Evolutionary conservation across 2,113 vertebrate genomes (phyloP), one percentile per base, ranked within the genome.

Genomic region (Ameiurus melas): DNA sequence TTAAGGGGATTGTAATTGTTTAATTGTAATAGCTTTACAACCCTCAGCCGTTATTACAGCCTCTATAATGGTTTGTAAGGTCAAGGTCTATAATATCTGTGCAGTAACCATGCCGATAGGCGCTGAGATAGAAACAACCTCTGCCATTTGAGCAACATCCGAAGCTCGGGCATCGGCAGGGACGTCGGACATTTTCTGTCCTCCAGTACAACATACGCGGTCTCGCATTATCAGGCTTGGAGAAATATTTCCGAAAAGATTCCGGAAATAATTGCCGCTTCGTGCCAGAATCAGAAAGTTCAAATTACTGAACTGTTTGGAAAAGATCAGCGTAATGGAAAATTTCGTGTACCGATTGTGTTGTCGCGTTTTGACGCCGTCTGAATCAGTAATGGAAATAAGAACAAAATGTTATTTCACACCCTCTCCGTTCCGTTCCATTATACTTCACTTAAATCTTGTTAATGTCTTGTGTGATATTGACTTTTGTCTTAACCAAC

Each of bases 141-240:
- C 33, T 85, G 47, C 66, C 20, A 57, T 87, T 64, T 53, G n/a
- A 85, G 86, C 57, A 58, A 33, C 22, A 82, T 60, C 85, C 25
- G 25, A 73, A 86, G 79, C 85, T 86, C 55, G 86, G n/a, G 83
- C 39, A 78, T 30, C 80, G 60, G 64, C 87, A 75, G 71, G 70
- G 84, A 78, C 58, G 62, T 71, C 68, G 71, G 58, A 90, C 39
- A 60, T 71, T 71, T 70, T 70, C 81, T 55, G 39, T 57, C 22
- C 60, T 87, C n/a, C 36, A 62, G 14, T 43, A 57, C 68, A 81
- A 66, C 51, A 58, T 36, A 25, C 5, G 66, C 47, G 47, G 33
- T 36, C 57, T 77, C 43, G 66, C 36, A 51, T 47, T 57, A 86
- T 22, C 58, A 66, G 70, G 43, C 64, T 57, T 27, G 12, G 22